phyloP scores from a whole-genome alignment of 2,797 vertebrate genomes.

The Nannoperca australis region DNA sequence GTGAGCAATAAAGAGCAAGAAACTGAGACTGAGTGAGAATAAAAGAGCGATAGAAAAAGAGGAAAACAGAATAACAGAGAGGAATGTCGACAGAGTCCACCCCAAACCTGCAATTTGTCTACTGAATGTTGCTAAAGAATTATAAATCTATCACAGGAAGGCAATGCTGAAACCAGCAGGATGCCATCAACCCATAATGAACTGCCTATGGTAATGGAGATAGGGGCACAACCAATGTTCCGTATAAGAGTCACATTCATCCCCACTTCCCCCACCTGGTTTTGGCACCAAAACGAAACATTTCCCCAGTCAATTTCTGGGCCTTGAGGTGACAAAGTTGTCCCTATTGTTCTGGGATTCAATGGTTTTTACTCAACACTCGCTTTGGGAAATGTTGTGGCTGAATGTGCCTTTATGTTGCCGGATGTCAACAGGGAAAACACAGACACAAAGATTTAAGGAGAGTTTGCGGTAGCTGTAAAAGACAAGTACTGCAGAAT shows the following conservation, averaged over 20 bases:
- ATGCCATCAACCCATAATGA: constrained; percentile 64
- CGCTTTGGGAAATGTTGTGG: constrained; percentile 44
- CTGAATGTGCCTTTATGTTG: constrained; percentile 33
- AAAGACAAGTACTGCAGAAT: constrained; percentile 26
- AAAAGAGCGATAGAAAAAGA: constrained; percentile 40
- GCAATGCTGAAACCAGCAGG: constrained; percentile 52
- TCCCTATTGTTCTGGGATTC: constrained; percentile 57
- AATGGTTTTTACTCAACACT: constrained; percentile 54
- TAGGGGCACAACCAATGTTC: constrained; percentile 61
- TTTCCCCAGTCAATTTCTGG: constrained; percentile 37
- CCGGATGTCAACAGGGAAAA: constrained; percentile 33
- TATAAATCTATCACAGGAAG: constrained; percentile 64
- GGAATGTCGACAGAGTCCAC: constrained; percentile 47
- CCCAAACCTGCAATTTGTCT: constrained; percentile 52
- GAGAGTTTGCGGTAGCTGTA: background rate
- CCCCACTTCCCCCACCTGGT: constrained; percentile 14
- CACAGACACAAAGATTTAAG: constrained; percentile 37
- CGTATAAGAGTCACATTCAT: constrained; percentile 51
- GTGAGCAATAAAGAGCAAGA: constrained; percentile 53
- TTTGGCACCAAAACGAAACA: constrained; percentile 45
- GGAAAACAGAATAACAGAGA: constrained; percentile 46
- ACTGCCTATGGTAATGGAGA: constrained; percentile 70
- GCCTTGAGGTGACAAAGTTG: constrained; percentile 61
- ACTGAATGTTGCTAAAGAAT: constrained; percentile 52
- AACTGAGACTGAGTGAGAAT: constrained; percentile 52